phyloP scores from a whole-genome alignment of 1,140 invertebrate species.

The Drosophila grimshawi region DNA sequence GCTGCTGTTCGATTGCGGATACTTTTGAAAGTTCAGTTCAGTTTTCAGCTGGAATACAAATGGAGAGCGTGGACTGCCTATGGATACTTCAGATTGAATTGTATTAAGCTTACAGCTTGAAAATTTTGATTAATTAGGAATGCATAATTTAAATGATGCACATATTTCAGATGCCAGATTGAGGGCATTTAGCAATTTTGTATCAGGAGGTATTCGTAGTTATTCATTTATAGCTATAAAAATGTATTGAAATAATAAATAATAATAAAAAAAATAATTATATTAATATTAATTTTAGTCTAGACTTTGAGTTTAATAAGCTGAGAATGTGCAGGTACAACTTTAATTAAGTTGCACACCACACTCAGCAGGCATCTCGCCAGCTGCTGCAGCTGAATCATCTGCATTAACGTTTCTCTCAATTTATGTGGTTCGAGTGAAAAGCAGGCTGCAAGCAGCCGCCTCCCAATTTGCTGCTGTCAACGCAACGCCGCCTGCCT shows the following conservation, averaged over 20 bases:
- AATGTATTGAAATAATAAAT: neutral
- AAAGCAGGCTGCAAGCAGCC: neutral
- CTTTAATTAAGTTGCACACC: neutral
- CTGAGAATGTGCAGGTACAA: neutral
- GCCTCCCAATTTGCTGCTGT: conserved; percentile 18
- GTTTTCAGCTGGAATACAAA: conserved; percentile 1
- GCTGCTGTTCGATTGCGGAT: conserved; percentile 6
- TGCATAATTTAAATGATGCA: neutral
- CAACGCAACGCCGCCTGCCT: conserved; percentile 36
- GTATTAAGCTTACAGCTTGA: conserved; percentile 55
- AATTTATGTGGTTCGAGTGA: conserved; percentile 40
- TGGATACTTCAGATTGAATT: conserved; percentile 44
- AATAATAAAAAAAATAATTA: neutral
- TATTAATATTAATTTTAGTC: neutral
- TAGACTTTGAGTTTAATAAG: neutral
- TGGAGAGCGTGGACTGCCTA: conserved; percentile 47
- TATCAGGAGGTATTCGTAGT: too few relatives aligned
- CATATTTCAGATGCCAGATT: neutral
- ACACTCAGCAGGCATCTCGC: neutral
- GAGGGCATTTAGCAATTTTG: neutral
- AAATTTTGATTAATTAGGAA: conserved; percentile 39
- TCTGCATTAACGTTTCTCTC: conserved; percentile 27
- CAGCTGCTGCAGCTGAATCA: conserved; percentile 25
- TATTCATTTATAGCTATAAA: neutral
- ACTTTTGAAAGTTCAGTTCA: neutral